Evolutionary conservation across 2,888 invertebrate genomes (phyloP).

Genomic region (Apomyelois bistriatella): DNA sequence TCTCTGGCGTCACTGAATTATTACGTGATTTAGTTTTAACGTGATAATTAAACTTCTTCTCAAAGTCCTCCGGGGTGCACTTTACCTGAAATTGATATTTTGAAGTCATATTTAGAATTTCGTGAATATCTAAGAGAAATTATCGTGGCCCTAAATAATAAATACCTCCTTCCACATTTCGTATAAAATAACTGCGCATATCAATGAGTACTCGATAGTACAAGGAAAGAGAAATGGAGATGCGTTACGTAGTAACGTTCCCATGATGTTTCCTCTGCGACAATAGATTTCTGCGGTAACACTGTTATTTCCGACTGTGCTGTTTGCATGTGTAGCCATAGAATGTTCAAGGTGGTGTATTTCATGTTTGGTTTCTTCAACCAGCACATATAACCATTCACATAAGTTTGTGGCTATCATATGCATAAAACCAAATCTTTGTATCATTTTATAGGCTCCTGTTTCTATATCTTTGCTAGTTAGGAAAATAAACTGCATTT

Average conservation of each 20-base stretch:
- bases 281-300: constrained; percentile 48
- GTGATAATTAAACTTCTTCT: constrained; percentile 56
- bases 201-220: constrained; percentile 93
- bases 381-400: constrained; percentile 93
- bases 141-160: not conserved
- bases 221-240: constrained; percentile 93
- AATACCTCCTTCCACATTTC: constrained; percentile 94
- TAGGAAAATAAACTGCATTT: constrained; percentile 96
- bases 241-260: constrained; percentile 83
- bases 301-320: not conserved
- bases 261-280: constrained; percentile 84
- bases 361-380: constrained; percentile 93
- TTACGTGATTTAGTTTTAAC: constrained; percentile 63
- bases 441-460: constrained; percentile 84
- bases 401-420: constrained; percentile 95
- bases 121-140: constrained; percentile 2
- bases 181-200: constrained; percentile 92
- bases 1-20: constrained; percentile 73
- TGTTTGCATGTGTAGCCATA: constrained; percentile 23
- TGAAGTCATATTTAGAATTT: constrained; percentile 8
- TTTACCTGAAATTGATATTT: constrained; percentile 51
- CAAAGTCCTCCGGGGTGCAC: constrained; percentile 71
- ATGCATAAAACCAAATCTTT: constrained; percentile 96
- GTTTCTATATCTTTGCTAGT: constrained; percentile 87
- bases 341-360: constrained; percentile 84